Conservation (phyloP, 2,888 invertebrate genomes). For the Lithophane semibrunnea region DNA sequence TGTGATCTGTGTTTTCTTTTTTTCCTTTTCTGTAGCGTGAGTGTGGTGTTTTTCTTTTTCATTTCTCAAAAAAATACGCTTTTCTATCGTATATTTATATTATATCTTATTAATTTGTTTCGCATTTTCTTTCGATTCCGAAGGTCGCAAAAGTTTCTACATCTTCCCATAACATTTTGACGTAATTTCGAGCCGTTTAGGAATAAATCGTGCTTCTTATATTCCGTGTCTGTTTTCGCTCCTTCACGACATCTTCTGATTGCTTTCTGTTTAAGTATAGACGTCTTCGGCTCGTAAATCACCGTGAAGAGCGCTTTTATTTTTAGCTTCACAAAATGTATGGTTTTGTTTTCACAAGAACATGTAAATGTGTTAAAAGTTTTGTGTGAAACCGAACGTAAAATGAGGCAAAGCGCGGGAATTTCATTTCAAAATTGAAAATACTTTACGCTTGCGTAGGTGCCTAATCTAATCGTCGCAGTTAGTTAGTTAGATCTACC, state of each 20-base stretch:
- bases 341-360: constrained; percentile 39
- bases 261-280: constrained; percentile 41
- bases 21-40: constrained; percentile 55
- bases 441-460: not conserved
- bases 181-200: constrained; percentile 2
- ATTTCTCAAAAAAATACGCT: constrained; percentile 17
- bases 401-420: constrained; percentile 24
- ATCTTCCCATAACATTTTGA: constrained; percentile 8
- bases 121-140: not conserved
- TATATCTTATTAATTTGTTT: not conserved
- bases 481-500: not conserved
- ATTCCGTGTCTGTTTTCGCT: constrained; percentile 41
- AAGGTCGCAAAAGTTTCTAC: constrained; percentile 9
- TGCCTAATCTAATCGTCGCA: not conserved
- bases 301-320: constrained; percentile 45
- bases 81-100: constrained; percentile 12
- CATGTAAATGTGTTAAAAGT: constrained; percentile 28
- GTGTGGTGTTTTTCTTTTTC: constrained; percentile 47
- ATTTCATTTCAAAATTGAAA: not conserved
- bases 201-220: constrained; percentile 2
- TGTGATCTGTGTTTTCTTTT: constrained; percentile 67
- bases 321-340: constrained; percentile 39
- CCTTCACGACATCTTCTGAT: constrained; percentile 47
- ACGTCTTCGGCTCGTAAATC: constrained; percentile 49
- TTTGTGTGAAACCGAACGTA: constrained; percentile 55